A percentile compares a stretch with the other conserved stretches of the same genome.
These are phyloP conservation scores for Pinna nobilis DNA, from an alignment of 1,140 invertebrate species.

Conservation along the genomic window DNA sequence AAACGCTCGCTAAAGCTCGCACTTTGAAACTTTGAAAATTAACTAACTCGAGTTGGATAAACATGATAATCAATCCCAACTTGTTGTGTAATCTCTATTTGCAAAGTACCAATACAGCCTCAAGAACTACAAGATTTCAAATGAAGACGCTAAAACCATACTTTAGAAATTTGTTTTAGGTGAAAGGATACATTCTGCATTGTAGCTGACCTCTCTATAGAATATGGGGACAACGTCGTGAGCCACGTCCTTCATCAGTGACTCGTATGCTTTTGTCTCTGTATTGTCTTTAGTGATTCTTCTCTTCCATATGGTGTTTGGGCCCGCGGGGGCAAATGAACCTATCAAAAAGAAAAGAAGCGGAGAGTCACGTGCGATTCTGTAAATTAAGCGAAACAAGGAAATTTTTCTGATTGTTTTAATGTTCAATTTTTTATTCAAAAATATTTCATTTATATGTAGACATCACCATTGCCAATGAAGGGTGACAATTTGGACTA, in stretches of 20 bases:
- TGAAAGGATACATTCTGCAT: slow-evolving; percentile 83
- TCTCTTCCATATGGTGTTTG: slow-evolving; percentile 95
- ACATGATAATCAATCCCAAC: too few species aligned
- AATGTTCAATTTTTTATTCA: background rate
- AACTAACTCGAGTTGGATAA: too few species aligned
- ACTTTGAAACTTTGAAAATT: too few species aligned
- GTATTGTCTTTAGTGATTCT: slow-evolving; percentile 78
- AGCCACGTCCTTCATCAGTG: slow-evolving; percentile 85
- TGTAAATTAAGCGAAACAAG: background rate
- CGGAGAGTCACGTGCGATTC: too few species aligned
- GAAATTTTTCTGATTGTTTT: background rate
- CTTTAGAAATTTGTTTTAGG: too few species aligned
- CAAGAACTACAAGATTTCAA: too few species aligned
- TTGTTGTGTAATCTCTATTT: too few species aligned
- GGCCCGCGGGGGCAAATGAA: slow-evolving; percentile 93
- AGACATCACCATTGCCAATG: background rate
- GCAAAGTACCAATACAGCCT: too few species aligned
- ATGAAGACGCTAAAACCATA: too few species aligned
- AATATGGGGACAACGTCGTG: slow-evolving; percentile 89
- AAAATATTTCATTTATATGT: background rate
- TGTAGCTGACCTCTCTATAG: slow-evolving; percentile 89
- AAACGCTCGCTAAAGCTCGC: too few species aligned
- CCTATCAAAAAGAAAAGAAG: slow-evolving; percentile 83
- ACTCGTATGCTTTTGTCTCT: slow-evolving; percentile 85
- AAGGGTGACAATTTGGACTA: background rate